These are phyloP conservation scores for Troides aeacus DNA, from an alignment of 2,888 invertebrate species.

Conservation along the genomic window DNA sequence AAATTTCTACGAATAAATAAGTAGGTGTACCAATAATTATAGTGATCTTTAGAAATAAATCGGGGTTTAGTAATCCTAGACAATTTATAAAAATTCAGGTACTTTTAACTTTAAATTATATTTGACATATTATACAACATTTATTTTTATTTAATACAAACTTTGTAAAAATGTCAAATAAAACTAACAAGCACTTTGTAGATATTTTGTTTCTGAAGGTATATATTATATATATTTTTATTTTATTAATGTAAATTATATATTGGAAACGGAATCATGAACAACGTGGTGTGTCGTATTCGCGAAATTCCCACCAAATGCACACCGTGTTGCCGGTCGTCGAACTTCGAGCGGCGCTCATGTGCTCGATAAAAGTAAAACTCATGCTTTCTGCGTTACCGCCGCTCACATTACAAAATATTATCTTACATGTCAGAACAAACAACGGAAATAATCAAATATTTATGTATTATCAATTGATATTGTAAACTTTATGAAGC, in stretches of 20 bases:
- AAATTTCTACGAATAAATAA: no score
- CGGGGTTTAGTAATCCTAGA: no score
- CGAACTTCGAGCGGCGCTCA: constrained; percentile 40
- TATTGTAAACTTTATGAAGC: background rate
- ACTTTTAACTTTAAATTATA: no score
- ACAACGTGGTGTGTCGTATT: constrained; percentile 29
- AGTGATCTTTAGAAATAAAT: no score
- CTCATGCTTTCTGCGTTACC: constrained; percentile 55
- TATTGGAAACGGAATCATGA: constrained; percentile 12
- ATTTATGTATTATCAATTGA: background rate
- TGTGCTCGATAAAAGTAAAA: constrained; percentile 73
- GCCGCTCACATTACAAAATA: constrained; percentile 45
- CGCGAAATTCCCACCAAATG: constrained; percentile 44
- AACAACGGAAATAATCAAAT: constrained; percentile 32
- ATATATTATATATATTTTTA: background rate
- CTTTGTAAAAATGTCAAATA: no score
- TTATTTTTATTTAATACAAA: no score
- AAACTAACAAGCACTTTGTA: no score
- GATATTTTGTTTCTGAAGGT: no score
- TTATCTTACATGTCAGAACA: constrained; percentile 34
- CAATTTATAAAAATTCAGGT: no score
- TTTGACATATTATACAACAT: no score
- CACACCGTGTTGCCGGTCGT: constrained; percentile 33
- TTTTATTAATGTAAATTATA: background rate
- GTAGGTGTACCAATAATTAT: no score